Evolutionary conservation across 2,113 vertebrate species (phyloP).

Genomic region (Mugil cephalus): DNA sequence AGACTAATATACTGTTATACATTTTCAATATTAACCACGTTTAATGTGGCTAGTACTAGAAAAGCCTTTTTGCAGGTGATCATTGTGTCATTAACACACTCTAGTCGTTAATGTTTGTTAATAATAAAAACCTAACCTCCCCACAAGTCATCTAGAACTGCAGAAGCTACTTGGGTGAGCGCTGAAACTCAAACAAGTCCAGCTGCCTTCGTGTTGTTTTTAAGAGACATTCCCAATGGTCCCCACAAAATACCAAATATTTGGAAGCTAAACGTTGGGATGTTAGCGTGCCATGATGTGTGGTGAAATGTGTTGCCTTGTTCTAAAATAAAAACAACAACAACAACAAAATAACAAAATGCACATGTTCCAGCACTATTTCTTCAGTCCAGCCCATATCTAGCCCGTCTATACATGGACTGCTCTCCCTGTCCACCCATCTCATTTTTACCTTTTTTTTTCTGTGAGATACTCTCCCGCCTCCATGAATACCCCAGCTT

Average conservation of each 20-base stretch:
- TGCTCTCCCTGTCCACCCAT: slow-evolving; percentile 19
- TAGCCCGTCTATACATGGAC: background rate
- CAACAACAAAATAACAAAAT: background rate
- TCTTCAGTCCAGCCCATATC: background rate
- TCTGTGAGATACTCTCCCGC: slow-evolving; percentile 22
- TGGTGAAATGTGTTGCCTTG: background rate
- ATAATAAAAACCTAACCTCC: too few relatives aligned
- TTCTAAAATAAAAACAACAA: background rate
- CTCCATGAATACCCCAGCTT: slow-evolving; percentile 45
- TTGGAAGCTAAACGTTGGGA: background rate
- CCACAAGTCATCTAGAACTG: too few relatives aligned
- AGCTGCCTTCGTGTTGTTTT: too few relatives aligned
- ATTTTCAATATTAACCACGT: too few relatives aligned
- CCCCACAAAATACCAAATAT: background rate
- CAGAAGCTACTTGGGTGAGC: too few relatives aligned
- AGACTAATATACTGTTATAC: too few relatives aligned
- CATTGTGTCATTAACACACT: too few relatives aligned
- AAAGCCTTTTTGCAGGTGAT: too few relatives aligned
- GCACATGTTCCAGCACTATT: background rate
- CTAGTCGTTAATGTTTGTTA: too few relatives aligned
- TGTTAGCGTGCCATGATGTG: background rate
- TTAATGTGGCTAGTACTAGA: too few relatives aligned
- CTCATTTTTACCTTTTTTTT: slow-evolving; percentile 47
- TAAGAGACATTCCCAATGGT: background rate
- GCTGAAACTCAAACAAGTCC: too few relatives aligned